These are phyloP conservation scores for Mesorhabditis spiculigera DNA, from an alignment of 2,888 invertebrate genomes.

Conservation along the genomic window DNA sequence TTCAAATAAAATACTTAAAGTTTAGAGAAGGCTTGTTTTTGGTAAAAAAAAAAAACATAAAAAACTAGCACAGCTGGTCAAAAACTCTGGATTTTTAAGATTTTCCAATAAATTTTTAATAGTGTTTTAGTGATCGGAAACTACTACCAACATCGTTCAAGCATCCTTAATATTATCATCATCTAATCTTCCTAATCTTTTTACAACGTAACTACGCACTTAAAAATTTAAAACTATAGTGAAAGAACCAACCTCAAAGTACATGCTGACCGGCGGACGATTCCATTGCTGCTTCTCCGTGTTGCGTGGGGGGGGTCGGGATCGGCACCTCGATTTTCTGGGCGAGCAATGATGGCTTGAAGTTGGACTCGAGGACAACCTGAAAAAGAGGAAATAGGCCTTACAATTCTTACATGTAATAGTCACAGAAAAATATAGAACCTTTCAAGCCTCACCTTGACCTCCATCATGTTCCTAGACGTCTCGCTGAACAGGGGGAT, in stretches of 20 bases:
- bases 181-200: no score
- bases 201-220: no score
- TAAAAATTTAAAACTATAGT: no score
- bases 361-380: conserved; percentile 92
- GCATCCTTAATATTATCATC: no score
- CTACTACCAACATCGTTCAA: no score
- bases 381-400: conserved; percentile 66
- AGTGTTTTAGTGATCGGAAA: no score
- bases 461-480: conserved; percentile 98
- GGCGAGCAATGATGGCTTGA: conserved; percentile 92
- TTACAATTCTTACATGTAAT: background rate
- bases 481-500: conserved; percentile 96
- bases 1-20: no score
- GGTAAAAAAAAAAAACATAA: no score
- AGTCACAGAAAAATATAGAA: background rate
- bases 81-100: no score
- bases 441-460: conserved; percentile 68
- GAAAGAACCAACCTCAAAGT: conserved; percentile 72
- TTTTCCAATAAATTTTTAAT: no score
- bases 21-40: no score
- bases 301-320: conserved; percentile 92
- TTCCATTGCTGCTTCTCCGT: conserved; percentile 89
- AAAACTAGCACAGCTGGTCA: no score
- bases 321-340: conserved; percentile 96
- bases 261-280: conserved; percentile 98